These are phyloP conservation scores for Watsonalla binaria DNA, from an alignment of 2,888 invertebrate genomes.

Conservation along the genomic window DNA sequence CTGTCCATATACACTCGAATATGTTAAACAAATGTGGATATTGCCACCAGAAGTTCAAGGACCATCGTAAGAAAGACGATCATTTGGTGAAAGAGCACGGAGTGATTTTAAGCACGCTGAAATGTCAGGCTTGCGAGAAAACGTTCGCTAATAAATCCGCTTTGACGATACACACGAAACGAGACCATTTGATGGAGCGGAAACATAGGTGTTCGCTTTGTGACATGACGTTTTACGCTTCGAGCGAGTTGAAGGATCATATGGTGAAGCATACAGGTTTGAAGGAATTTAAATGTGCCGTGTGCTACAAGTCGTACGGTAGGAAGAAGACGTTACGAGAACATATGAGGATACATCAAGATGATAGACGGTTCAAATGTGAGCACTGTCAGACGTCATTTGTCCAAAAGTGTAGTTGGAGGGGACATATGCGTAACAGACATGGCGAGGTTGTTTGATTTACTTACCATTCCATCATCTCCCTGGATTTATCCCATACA, in stretches of 20 bases:
- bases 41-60: slow-evolving; percentile 48
- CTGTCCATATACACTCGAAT: slow-evolving; percentile 47
- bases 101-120: slow-evolving; percentile 23
- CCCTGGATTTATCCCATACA: no score
- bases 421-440: slow-evolving; percentile 26
- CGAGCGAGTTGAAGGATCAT: slow-evolving; percentile 35
- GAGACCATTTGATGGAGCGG: slow-evolving; percentile 51
- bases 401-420: slow-evolving; percentile 37
- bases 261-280: slow-evolving; percentile 35
- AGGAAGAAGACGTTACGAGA: slow-evolving; percentile 32
- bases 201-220: slow-evolving; percentile 46
- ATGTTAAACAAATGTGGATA: slow-evolving; percentile 47
- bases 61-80: slow-evolving; percentile 39
- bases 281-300: slow-evolving; percentile 35
- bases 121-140: slow-evolving; percentile 50
- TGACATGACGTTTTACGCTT: slow-evolving; percentile 43
- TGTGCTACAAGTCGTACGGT: slow-evolving; percentile 40
- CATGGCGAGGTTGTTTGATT: slow-evolving; percentile 22
- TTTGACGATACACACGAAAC: slow-evolving; percentile 42
- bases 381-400: slow-evolving; percentile 31
- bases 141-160: slow-evolving; percentile 36
- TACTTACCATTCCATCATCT: no score
- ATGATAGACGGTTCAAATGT: slow-evolving; percentile 35
- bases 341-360: slow-evolving; percentile 42
- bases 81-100: slow-evolving; percentile 49